Conservation (phyloP, 2,888 invertebrate genomes). For the Pseudanteris insignis region DNA sequence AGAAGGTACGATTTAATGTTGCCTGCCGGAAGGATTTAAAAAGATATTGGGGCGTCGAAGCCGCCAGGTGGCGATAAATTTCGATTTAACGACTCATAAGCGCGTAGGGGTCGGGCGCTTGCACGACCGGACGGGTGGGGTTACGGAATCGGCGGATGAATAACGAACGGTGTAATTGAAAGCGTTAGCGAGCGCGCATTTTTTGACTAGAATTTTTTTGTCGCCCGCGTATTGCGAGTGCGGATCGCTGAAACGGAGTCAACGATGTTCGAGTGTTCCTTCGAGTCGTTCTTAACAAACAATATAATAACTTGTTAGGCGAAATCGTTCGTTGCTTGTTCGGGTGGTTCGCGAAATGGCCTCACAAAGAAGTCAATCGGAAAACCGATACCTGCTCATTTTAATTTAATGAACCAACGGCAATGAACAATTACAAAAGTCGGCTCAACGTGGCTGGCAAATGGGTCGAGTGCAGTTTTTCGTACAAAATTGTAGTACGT, state of each 20-base stretch:
- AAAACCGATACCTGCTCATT: not conserved
- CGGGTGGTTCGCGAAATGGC: too few species aligned
- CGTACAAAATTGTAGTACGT: slow-evolving; percentile 1
- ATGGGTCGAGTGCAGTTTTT: slow-evolving; percentile 18
- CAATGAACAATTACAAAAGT: slow-evolving; percentile 7
- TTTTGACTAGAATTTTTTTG: too few species aligned
- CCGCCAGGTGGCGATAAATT: slow-evolving; percentile 53
- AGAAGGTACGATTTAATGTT: slow-evolving; percentile 43
- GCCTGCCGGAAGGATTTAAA: slow-evolving; percentile 44
- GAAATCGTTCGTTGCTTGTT: too few species aligned
- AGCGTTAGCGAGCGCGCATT: slow-evolving; percentile 12
- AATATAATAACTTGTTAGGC: too few species aligned
- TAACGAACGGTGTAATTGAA: slow-evolving; percentile 31
- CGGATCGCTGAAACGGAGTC: too few species aligned
- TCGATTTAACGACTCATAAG: slow-evolving; percentile 51
- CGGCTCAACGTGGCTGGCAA: slow-evolving; percentile 1
- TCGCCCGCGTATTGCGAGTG: too few species aligned
- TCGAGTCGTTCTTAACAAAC: too few species aligned
- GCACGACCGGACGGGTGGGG: slow-evolving; percentile 7
- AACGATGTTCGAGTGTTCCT: too few species aligned
- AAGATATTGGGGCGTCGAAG: slow-evolving; percentile 42
- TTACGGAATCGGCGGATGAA: slow-evolving; percentile 20
- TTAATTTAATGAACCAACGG: not conserved
- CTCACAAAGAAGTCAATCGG: too few species aligned
- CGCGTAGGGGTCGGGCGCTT: slow-evolving; percentile 27